Evolutionary conservation across 2,113 vertebrate species (phyloP), one percentile per base, ranked within the genome.

Genomic region (Naja naja): DNA sequence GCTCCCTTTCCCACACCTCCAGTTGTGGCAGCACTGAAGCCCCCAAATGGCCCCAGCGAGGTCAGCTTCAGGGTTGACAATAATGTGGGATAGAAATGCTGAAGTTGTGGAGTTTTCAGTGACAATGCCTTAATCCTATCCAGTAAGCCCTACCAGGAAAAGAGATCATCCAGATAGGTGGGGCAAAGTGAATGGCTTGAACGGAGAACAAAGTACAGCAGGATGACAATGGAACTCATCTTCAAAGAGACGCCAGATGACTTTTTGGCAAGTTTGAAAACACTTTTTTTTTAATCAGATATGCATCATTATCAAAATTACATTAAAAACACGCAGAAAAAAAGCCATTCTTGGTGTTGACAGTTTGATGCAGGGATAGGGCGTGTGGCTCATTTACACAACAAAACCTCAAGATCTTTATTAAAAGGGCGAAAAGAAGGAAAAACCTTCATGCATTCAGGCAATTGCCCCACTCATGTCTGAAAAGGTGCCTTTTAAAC

Each of bases 211-310:
- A 91, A 0, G 0, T 0, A 0, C 34, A 94, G 95, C 95, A 90
- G 0, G 0, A 10, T 89, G 95, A 94, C 96, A 97, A 87, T 9
- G 53, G 47, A 87, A 94, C 25, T 64, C 6, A 58, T 18, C 91
- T 94, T 95, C 93, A 94, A 95, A 95, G 85, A 53, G 93, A 96
- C 86, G 10, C 0, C 23, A 0, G 0, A 90, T 30, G 14, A 30
- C 23, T 92, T 45, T 56, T 90, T 96, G 94, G 87, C 96, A 96
- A 95, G 88, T 93, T 96, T 91, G 16, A 88, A 96, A 96, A 95
- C 95, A 97, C 94, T 43, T 94, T 96, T 92, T 81, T 81, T 81
- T 95, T 94, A 90, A 97, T 96, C 93, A 96, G 95, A 94, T 93
- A 93, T 56, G 87, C 91, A 94, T 92, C 90, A 88, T 94, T 96